A percentile compares a stretch with the other conserved stretches of the same genome.
Evolutionary conservation across 2,888 invertebrate genomes (phyloP).

Genomic region (Pammene aurita): DNA sequence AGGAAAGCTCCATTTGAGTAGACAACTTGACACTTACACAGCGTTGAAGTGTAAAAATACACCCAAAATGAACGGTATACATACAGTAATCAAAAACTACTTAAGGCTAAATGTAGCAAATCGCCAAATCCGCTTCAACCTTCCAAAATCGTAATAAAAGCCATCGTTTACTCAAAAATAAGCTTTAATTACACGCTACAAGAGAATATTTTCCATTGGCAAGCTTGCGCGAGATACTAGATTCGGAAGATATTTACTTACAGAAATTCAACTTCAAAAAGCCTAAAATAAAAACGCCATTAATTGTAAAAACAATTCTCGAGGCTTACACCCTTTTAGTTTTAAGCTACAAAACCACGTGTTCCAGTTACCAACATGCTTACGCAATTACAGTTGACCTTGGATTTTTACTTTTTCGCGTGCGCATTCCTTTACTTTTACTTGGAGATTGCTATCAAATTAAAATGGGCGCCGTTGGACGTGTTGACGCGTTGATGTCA

Average conservation of each 20-base stretch:
- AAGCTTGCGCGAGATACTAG: neutral
- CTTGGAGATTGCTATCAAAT: constrained; percentile 26
- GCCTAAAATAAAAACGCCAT: neutral
- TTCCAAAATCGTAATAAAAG: constrained; percentile 5
- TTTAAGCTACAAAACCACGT: constrained; percentile 11
- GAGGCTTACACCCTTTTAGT: constrained; percentile 1
- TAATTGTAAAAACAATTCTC: neutral
- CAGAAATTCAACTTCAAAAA: neutral
- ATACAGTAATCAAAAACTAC: constrained; percentile 24
- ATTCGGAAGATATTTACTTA: constrained; percentile 7
- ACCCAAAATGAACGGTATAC: constrained; percentile 20
- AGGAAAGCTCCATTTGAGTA: constrained; percentile 8
- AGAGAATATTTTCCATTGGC: neutral
- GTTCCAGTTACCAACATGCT: constrained; percentile 34
- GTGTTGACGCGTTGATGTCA: constrained; percentile 25
- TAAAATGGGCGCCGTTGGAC: constrained; percentile 13
- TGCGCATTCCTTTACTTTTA: constrained; percentile 39
- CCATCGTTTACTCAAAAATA: neutral
- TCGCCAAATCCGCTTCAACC: constrained; percentile 21
- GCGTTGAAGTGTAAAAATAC: constrained; percentile 26
- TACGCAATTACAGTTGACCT: constrained; percentile 34
- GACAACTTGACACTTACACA: constrained; percentile 12
- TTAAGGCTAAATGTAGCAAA: constrained; percentile 36
- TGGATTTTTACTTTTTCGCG: constrained; percentile 34
- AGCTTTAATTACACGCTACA: neutral